phyloP scores from a whole-genome alignment of 2,797 vertebrate genomes.

The Pipistrellus nathusii region DNA sequence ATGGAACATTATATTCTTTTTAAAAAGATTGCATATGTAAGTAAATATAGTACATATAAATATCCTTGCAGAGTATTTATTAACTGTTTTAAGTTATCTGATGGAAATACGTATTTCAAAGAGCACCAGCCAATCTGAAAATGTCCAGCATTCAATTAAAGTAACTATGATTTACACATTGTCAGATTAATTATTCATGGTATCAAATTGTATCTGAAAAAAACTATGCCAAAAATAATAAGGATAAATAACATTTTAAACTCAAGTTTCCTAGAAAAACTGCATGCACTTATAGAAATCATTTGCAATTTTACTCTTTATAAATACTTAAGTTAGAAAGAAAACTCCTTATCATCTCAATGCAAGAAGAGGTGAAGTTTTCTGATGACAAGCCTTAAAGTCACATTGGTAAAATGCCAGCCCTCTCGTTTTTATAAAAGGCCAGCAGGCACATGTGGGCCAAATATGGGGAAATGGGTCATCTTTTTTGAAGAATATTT shows the following conservation, averaged over 20 bases:
- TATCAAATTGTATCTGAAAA: neutral
- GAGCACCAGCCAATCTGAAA: neutral
- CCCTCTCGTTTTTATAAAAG: neutral
- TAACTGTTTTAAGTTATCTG: neutral
- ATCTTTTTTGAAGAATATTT: neutral
- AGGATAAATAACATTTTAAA: neutral
- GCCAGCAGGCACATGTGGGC: neutral
- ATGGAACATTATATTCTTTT: neutral
- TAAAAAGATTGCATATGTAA: neutral
- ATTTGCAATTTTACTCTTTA: neutral
- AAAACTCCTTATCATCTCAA: neutral
- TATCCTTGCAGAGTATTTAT: conserved; percentile 23
- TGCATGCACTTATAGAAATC: neutral
- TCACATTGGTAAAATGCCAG: neutral
- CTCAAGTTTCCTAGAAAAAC: neutral
- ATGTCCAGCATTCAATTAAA: neutral
- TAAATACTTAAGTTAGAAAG: neutral
- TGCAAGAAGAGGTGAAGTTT: neutral
- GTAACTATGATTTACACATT: neutral
- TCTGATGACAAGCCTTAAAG: neutral
- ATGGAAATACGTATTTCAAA: neutral
- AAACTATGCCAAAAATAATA: neutral
- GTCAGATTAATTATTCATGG: neutral
- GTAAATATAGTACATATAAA: neutral
- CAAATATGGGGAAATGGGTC: neutral